Base-by-base conservation (phyloP, 2,888 invertebrate genomes). In the Hemicrepidius hirtus region DNA sequence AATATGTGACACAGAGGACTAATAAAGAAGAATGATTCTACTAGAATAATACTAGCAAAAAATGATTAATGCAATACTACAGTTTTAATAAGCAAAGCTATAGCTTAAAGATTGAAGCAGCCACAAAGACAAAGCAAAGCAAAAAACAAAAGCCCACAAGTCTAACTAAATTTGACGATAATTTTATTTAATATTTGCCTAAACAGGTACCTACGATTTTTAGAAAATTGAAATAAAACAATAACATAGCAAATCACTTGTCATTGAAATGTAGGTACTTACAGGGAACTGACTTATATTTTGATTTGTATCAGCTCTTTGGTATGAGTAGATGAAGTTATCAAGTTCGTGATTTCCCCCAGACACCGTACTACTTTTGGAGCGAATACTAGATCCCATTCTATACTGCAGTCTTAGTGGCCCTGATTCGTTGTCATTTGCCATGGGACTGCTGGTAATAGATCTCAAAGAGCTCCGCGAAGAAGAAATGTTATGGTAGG, bases 351-450 rank as follows among this genome's bases (percentile, higher is more conserved):
- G 71, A 60, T 71, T 73, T 68, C 76, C 74, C 68, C 78, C 79
- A 72, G 79, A 82, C 78, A 89, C 87, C 83, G 88, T 88, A 71
- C 88, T 88, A 80, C 87, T 86, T 68, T 86, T 83, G 50, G 80
- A 80, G 62, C 82, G 80, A 37, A 80, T 76, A 59, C 75, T 77
- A 70, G 78, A 78, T 76, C 79, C 80, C 73, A 75, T 77, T 73
- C 81, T 86, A 73, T 80, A 80, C 46, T 79, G 87, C 73, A 82
- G 77, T 68, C 81, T 77, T 68, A 81, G 75, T n/a, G 82, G 80
- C 65, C 80, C 80, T 28, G 77, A 75, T 63, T 76, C 80, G 65
- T 79, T 78, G 63, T 77, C 76, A 65, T 80, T 79, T 57, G 74
- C 76, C 75, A 80, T 76, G 64, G 81, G 75, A 77, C 76, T 80